Percentiles rank a stretch among this genome's conserved stretches.
Evolutionary conservation across 2,888 invertebrate species (phyloP).

Genomic region (Diarsia brunnea): DNA sequence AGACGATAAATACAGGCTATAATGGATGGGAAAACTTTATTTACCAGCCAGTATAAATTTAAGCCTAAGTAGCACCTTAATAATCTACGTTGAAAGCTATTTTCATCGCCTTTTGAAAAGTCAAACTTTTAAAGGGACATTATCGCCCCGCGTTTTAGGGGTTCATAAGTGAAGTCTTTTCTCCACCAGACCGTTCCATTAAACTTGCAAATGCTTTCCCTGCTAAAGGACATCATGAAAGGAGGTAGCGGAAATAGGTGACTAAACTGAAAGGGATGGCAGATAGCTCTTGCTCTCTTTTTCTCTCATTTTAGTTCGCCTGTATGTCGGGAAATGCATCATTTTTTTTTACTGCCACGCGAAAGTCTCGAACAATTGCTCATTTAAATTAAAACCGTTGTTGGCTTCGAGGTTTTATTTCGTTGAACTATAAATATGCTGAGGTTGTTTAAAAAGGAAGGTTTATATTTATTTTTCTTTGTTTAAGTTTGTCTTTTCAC

Average conservation of each 20-base stretch:
- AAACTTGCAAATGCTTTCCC: conserved; percentile 65
- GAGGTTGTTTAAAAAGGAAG: conserved; percentile 20
- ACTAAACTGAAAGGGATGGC: conserved; percentile 48
- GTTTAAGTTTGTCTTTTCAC: conserved; percentile 17
- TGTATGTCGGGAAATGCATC: conserved; percentile 26
- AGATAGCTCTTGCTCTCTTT: conserved; percentile 18
- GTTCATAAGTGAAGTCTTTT: conserved; percentile 53
- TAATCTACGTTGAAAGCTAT: conserved; percentile 31
- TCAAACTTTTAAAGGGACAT: conserved; percentile 40
- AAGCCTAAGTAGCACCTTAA: conserved; percentile 24
- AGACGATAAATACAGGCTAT: conserved; percentile 16
- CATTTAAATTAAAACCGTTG: conserved; percentile 43
- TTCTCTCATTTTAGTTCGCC: conserved; percentile 32
- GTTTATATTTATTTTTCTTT: conserved; percentile 15
- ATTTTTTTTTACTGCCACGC: conserved; percentile 32
- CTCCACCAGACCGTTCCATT: conserved; percentile 54
- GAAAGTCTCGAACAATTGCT: conserved; percentile 33
- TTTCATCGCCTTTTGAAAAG: conserved; percentile 28
- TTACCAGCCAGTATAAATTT: conserved; percentile 14
- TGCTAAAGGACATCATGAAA: conserved; percentile 57
- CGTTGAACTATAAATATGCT: conserved; percentile 14
- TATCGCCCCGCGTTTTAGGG: conserved; percentile 43
- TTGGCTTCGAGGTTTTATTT: conserved; percentile 15
- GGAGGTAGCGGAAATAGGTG: conserved; percentile 53
- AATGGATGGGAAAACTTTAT: conserved; percentile 9